These are phyloP conservation scores for Telmatochromis sp. DNA, from an alignment of 2,113 vertebrate species.

Conservation along the genomic window DNA sequence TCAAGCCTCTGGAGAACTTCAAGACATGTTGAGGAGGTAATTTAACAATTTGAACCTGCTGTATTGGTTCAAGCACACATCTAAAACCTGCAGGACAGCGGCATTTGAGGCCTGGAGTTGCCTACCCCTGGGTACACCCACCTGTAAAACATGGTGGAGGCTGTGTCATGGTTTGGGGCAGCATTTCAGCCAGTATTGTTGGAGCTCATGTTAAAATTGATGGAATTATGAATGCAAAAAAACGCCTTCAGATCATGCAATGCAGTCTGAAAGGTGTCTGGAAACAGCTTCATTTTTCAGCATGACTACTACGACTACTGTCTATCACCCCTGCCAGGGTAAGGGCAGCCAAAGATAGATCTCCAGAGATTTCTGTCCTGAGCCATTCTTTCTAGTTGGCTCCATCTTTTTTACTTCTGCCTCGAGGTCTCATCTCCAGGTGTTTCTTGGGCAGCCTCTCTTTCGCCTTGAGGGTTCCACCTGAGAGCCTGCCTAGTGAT, in stretches of 20 bases:
- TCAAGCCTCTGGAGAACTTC: not conserved
- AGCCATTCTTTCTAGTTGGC: not conserved
- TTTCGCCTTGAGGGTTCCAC: not conserved
- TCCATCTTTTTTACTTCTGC: not conserved
- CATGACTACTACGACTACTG: not conserved
- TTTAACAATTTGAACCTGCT: not conserved
- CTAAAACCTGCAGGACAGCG: fast-evolving
- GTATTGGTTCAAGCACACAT: not conserved
- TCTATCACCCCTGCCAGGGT: not conserved
- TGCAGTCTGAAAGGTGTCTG: not conserved
- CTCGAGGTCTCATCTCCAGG: not conserved
- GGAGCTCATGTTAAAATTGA: not conserved
- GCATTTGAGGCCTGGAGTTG: not conserved
- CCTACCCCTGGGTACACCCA: not conserved
- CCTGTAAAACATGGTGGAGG: not conserved
- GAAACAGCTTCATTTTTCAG: not conserved
- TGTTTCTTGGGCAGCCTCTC: not conserved
- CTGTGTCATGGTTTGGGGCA: not conserved
- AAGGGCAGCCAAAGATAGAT: not conserved
- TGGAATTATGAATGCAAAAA: not conserved
- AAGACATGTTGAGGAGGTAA: not conserved
- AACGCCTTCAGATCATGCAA: not conserved
- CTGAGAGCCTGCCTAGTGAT: not conserved
- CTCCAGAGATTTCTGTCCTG: not conserved
- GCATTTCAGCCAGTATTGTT: fast-evolving